phyloP scores from a whole-genome alignment of 2,797 vertebrate genomes.

The Eurystomus glaucurus region DNA sequence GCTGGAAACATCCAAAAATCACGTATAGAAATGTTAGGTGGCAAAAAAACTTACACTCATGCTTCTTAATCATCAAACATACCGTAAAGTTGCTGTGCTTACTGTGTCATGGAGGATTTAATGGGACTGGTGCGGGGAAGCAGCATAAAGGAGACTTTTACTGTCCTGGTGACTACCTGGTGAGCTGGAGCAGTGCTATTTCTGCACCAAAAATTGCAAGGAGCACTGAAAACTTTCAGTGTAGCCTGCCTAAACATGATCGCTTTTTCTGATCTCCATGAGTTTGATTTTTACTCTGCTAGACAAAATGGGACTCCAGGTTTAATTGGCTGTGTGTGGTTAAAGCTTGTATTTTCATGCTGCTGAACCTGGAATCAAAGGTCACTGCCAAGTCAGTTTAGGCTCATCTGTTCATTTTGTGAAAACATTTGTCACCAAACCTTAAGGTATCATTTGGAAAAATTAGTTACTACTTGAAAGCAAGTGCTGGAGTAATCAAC shows the following conservation, averaged over 20 bases:
- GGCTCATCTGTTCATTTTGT: not conserved
- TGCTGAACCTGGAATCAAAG: not conserved
- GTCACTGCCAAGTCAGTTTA: not conserved
- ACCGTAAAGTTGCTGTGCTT: rapidly evolving
- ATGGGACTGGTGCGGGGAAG: not conserved
- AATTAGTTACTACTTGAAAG: not conserved
- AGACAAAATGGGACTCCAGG: not conserved
- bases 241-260: rapidly evolving
- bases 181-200: not conserved
- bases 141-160: rapidly evolving
- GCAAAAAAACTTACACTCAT: rapidly evolving
- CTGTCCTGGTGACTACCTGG: not conserved
- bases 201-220: not conserved
- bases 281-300: not conserved
- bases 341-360: slow-evolving; percentile 15
- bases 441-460: not conserved
- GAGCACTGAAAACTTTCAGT: not conserved
- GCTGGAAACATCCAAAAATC: not conserved
- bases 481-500: rapidly evolving
- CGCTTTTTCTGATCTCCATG: not conserved
- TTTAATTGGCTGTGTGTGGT: not conserved
- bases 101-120: not conserved
- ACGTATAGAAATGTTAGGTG: rapidly evolving
- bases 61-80: not conserved
- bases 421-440: not conserved